Evolutionary conservation across 2,888 invertebrate genomes (phyloP).

Genomic region (Galerucella nymphaeae): DNA sequence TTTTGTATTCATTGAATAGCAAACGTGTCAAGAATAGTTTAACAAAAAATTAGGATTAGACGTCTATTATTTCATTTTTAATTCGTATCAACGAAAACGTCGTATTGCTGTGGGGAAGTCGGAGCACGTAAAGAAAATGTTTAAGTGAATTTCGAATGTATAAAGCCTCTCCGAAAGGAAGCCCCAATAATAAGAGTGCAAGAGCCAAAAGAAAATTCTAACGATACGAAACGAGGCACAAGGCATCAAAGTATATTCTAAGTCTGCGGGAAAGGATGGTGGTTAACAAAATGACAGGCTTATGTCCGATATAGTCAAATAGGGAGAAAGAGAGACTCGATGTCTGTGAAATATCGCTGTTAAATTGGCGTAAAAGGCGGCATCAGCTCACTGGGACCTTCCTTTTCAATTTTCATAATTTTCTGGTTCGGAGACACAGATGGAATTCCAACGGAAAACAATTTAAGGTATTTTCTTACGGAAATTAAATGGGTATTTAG

Average conservation of each 20-base stretch:
- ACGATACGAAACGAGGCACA: conserved; percentile 32
- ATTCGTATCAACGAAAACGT: conserved; percentile 17
- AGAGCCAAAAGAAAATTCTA: conserved; percentile 31
- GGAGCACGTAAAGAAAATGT: conserved; percentile 22
- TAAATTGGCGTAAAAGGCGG: conserved; percentile 62
- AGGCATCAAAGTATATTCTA: conserved; percentile 51
- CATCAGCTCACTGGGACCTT: conserved; percentile 45
- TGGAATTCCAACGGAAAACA: conserved; percentile 54
- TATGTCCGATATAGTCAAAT: conserved; percentile 60
- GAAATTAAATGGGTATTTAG: conserved; percentile 31
- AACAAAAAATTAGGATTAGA: neutral
- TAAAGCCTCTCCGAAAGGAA: conserved; percentile 43
- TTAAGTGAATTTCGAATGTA: conserved; percentile 31
- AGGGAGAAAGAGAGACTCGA: conserved; percentile 53
- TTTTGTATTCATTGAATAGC: too few species aligned
- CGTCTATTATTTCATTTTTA: conserved; percentile 22
- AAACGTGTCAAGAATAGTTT: neutral
- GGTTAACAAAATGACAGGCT: conserved; percentile 59
- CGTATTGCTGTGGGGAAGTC: conserved; percentile 22
- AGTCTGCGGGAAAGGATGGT: conserved; percentile 47
- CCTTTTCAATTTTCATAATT: conserved; percentile 64
- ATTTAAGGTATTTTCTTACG: conserved; percentile 48
- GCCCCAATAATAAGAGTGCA: conserved; percentile 46
- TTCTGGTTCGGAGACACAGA: conserved; percentile 56
- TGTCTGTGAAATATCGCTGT: conserved; percentile 60